Evolutionary conservation across 2,888 invertebrate species (phyloP).

Genomic region (Stictocephala bisonia): DNA sequence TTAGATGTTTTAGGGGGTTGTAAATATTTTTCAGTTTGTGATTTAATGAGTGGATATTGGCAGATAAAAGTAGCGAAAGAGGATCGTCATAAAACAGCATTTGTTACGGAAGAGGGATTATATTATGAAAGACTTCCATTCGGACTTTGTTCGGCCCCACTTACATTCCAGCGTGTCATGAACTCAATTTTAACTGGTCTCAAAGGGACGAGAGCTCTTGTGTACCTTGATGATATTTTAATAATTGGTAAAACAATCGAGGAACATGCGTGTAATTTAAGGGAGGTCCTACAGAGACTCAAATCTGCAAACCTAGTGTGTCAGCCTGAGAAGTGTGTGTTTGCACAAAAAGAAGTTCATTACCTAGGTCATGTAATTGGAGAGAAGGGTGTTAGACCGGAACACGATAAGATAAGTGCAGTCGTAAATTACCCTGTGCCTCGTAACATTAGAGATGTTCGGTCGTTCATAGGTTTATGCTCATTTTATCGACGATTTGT

Average conservation of each 20-base stretch:
- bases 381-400: too few relatives aligned
- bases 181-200: background rate
- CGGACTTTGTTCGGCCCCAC: conserved; percentile 2
- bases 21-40: conserved; percentile 10
- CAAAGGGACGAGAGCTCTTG: conserved; percentile 4
- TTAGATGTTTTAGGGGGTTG: conserved; percentile 8
- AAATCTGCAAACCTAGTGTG: too few relatives aligned
- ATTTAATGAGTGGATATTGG: conserved; percentile 21
- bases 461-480: conserved; percentile 22
- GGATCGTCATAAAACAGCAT: conserved; percentile 8
- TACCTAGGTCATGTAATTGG: background rate
- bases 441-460: conserved; percentile 31
- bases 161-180: background rate
- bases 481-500: conserved; percentile 28
- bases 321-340: too few relatives aligned
- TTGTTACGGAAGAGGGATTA: background rate
- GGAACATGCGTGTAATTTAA: conserved; percentile 4
- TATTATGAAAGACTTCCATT: background rate
- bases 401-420: too few relatives aligned
- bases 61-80: conserved; percentile 18
- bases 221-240: conserved; percentile 33
- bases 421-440: too few relatives aligned
- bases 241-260: conserved; percentile 11
- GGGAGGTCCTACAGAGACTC: conserved; percentile 6
- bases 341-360: too few relatives aligned